A percentile compares a stretch with the other conserved stretches of the same genome.
Evolutionary conservation across 2,113 vertebrate genomes (phyloP).

Genomic region (Syngnathus scovelli): DNA sequence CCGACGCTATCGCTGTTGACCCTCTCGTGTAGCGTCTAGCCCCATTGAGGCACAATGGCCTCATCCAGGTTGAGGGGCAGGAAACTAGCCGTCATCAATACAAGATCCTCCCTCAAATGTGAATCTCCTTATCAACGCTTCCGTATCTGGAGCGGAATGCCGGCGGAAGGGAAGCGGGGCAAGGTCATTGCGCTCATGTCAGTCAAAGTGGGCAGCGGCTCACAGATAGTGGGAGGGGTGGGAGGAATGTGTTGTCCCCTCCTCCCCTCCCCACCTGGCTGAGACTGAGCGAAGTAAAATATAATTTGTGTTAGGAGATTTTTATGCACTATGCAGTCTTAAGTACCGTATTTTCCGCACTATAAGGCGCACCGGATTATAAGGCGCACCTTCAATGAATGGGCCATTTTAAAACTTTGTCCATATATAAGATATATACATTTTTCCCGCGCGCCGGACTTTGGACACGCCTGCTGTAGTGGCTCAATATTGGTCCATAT

Average conservation of each 20-base stretch:
- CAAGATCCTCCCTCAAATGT: conserved; percentile 25
- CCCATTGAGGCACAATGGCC: conserved; percentile 47
- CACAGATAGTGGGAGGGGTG: conserved; percentile 44
- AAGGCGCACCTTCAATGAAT: too few relatives aligned
- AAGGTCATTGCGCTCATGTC: conserved; percentile 63
- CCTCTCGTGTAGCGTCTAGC: conserved; percentile 49
- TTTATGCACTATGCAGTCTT: neutral
- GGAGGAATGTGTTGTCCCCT: conserved; percentile 38
- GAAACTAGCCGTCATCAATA: conserved; percentile 63
- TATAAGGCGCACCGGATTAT: too few relatives aligned
- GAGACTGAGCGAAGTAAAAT: conserved; percentile 13
- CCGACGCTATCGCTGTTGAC: conserved; percentile 55
- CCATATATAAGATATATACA: too few relatives aligned
- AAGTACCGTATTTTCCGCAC: too few relatives aligned
- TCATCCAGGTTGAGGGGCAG: conserved; percentile 53
- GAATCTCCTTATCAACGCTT: conserved; percentile 59
- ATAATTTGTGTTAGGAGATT: neutral
- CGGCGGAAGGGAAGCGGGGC: conserved; percentile 49
- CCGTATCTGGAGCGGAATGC: conserved; percentile 58
- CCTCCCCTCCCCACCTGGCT: conserved; percentile 28
- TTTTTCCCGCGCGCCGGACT: too few relatives aligned
- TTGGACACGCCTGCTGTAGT: too few relatives aligned
- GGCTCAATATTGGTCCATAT: too few relatives aligned
- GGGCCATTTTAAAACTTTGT: too few relatives aligned
- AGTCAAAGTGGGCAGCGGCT: conserved; percentile 60